phyloP scores from a whole-genome alignment of 92 coral and sea anemone species.

The Actinernus sp. region DNA sequence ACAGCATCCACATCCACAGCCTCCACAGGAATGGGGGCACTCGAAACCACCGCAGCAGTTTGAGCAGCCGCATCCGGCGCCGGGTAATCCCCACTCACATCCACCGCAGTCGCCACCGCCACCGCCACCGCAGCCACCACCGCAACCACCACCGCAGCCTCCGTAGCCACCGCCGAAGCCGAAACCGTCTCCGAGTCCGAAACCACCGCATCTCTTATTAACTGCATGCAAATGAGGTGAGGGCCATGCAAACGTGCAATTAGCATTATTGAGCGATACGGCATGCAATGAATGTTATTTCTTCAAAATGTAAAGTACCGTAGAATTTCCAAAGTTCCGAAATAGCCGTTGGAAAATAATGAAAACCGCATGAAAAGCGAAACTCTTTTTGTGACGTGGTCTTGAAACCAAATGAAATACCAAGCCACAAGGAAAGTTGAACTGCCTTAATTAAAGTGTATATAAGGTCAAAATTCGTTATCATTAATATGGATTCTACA shows the following conservation, averaged over 20 bases:
- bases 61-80: constrained; percentile 74
- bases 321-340: constrained; percentile 4
- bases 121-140: constrained; percentile 57
- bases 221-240: constrained; percentile 55
- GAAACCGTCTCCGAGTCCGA: constrained; percentile 28
- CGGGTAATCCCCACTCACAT: constrained; percentile 64
- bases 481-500: too few species aligned
- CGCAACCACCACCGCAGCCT: constrained; percentile 56
- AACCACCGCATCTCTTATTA: constrained; percentile 45
- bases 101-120: constrained; percentile 72
- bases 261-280: not conserved
- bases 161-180: constrained; percentile 67
- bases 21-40: constrained; percentile 77
- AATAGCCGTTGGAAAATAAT: too few species aligned
- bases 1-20: constrained; percentile 87
- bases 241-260: constrained; percentile 56
- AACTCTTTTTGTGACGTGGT: too few species aligned
- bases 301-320: not conserved
- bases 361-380: too few species aligned
- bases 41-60: constrained; percentile 89
- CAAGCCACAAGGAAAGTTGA: too few species aligned
- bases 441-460: too few species aligned
- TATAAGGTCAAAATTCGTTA: too few species aligned
- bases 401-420: too few species aligned
- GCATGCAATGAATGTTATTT: not conserved